Percentiles rank a stretch among this genome's conserved stretches.
Conservation (phyloP, 2,888 invertebrate genomes). For the Heliothis peltigera region DNA sequence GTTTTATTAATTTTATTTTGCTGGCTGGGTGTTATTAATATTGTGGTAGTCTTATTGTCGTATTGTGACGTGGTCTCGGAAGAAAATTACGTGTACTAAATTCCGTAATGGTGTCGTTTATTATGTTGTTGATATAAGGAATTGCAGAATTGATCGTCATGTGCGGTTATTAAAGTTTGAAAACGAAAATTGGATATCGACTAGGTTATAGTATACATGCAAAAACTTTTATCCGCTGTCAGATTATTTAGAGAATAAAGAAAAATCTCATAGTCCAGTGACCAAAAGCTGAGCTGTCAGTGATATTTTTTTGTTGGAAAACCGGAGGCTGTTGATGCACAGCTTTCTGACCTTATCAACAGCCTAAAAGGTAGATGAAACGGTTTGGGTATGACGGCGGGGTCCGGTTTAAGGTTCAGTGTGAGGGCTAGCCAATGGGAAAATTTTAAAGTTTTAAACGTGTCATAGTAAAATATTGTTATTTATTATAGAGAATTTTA, state of each 20-base stretch:
- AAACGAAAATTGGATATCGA: neutral
- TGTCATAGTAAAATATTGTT: neutral
- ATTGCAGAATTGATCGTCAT: neutral
- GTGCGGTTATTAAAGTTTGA: neutral
- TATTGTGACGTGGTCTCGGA: neutral
- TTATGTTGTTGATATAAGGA: neutral
- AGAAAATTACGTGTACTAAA: neutral
- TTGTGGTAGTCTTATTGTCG: neutral
- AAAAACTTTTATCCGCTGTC: constrained; percentile 4
- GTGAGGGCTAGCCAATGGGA: too few relatives aligned
- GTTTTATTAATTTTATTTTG: neutral
- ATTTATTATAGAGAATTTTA: neutral
- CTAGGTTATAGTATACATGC: neutral
- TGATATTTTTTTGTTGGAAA: too few relatives aligned
- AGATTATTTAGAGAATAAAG: constrained; percentile 16
- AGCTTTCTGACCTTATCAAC: too few relatives aligned
- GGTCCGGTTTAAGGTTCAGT: neutral
- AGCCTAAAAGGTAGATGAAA: constrained; percentile 14
- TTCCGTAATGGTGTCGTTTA: neutral
- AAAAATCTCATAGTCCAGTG: neutral
- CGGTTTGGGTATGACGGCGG: neutral
- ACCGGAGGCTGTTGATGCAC: too few relatives aligned
- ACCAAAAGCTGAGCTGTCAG: too few relatives aligned
- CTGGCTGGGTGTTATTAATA: constrained; percentile 1
- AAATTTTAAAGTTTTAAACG: neutral